phyloP scores from a whole-genome alignment of 2,888 invertebrate genomes.

The Polydrusus tereticollis region DNA sequence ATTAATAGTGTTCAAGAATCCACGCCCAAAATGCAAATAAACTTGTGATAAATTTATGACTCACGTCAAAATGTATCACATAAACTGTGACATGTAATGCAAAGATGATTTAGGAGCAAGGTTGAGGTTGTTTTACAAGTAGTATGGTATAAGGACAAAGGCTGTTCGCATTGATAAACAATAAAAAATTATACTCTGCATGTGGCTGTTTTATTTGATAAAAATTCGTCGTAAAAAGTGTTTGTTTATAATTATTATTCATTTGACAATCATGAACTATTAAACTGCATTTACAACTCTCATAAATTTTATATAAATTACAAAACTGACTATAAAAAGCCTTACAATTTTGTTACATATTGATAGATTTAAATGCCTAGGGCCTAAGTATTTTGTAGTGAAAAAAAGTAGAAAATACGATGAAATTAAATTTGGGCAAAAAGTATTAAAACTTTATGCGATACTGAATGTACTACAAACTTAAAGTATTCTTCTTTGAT shows the following conservation, averaged over 20 bases:
- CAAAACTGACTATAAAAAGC: no score
- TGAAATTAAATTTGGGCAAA: no score
- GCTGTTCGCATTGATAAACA: not conserved
- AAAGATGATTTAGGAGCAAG: slow-evolving; percentile 1
- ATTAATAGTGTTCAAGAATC: not conserved
- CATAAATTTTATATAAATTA: not conserved
- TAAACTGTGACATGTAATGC: slow-evolving; percentile 1
- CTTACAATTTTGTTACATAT: no score
- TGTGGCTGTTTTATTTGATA: not conserved
- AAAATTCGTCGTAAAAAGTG: not conserved
- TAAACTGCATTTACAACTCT: not conserved
- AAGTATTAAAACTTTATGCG: no score
- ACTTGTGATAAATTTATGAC: slow-evolving; percentile 9
- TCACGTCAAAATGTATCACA: not conserved
- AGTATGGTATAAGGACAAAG: not conserved
- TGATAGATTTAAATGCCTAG: no score
- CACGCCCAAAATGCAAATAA: slow-evolving; percentile 2
- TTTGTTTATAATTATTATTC: not conserved
- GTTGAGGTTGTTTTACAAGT: slow-evolving; percentile 10
- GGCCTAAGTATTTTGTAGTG: no score
- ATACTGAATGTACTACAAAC: no score
- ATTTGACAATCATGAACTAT: not conserved
- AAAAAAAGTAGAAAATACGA: no score
- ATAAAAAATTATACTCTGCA: not conserved
- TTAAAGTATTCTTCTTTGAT: no score